phyloP scores from a whole-genome alignment of 2,113 vertebrate genomes.

The Meleagris gallopavo region DNA sequence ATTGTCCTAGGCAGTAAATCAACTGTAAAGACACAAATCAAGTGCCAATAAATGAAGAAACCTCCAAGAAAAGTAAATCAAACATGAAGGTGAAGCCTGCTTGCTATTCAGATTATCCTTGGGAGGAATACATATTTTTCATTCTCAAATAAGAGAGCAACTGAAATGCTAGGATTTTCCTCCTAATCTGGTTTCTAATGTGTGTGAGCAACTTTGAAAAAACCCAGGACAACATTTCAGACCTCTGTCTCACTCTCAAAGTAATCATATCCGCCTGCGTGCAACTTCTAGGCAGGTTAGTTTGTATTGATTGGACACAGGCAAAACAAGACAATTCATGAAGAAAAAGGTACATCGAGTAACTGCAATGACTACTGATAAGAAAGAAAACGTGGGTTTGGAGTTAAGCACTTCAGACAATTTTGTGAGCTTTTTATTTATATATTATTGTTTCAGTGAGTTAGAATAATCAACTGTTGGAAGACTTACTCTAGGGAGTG shows the following conservation, averaged over 20 bases:
- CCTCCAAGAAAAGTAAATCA: background rate
- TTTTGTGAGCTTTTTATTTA: background rate
- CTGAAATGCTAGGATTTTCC: background rate
- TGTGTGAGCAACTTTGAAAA: background rate
- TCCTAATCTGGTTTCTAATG: background rate
- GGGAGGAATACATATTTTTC: background rate
- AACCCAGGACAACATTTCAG: background rate
- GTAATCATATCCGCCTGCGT: background rate
- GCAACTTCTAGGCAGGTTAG: background rate
- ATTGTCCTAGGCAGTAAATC: background rate
- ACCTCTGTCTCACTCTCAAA: background rate
- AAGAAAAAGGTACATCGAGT: background rate
- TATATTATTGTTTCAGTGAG: background rate
- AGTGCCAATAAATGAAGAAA: background rate
- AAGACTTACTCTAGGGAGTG: background rate
- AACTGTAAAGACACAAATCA: background rate
- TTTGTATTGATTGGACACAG: background rate
- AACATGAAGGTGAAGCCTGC: background rate
- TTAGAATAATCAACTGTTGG: background rate
- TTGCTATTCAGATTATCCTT: background rate
- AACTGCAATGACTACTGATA: background rate
- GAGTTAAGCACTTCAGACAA: background rate
- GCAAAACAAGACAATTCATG: background rate
- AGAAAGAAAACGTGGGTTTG: background rate
- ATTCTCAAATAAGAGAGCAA: background rate